These are phyloP conservation scores for Bacillus rossius DNA, from an alignment of 1,140 invertebrate species.

Conservation along the genomic window DNA sequence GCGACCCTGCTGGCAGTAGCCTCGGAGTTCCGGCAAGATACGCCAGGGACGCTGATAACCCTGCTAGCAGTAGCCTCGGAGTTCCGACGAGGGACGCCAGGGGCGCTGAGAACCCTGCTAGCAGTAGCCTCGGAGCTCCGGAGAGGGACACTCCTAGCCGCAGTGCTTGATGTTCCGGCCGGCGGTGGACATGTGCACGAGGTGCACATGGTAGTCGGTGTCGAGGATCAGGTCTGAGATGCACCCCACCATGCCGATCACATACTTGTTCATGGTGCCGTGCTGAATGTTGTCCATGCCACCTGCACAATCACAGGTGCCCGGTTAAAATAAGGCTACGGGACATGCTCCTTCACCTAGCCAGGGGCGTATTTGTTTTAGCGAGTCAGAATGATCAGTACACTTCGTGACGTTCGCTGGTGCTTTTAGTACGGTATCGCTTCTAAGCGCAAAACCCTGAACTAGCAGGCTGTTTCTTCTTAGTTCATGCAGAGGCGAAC, in stretches of 20 bases:
- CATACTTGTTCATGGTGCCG: constrained; percentile 59
- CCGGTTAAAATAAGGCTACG: not conserved
- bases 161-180: constrained; percentile 48
- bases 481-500: not conserved
- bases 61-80: too few relatives aligned
- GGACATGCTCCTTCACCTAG: not conserved
- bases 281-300: constrained; percentile 67
- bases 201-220: constrained; percentile 63
- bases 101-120: too few relatives aligned
- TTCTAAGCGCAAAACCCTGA: too few relatives aligned
- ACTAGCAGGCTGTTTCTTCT: not conserved
- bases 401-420: not conserved
- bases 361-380: too few relatives aligned
- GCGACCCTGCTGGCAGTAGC: too few relatives aligned
- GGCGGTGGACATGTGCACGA: constrained; percentile 51
- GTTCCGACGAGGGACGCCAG: too few relatives aligned
- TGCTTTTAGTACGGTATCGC: too few relatives aligned
- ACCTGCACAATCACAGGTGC: constrained; percentile 46
- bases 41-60: too few relatives aligned
- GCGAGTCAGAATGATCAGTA: not conserved
- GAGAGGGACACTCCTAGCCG: too few relatives aligned
- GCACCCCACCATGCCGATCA: constrained; percentile 70
- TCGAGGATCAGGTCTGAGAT: constrained; percentile 72
- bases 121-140: too few relatives aligned
- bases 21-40: too few relatives aligned